These are phyloP conservation scores for Temnothorax ravouxi DNA, from an alignment of 2,888 invertebrate species.

Conservation along the genomic window DNA sequence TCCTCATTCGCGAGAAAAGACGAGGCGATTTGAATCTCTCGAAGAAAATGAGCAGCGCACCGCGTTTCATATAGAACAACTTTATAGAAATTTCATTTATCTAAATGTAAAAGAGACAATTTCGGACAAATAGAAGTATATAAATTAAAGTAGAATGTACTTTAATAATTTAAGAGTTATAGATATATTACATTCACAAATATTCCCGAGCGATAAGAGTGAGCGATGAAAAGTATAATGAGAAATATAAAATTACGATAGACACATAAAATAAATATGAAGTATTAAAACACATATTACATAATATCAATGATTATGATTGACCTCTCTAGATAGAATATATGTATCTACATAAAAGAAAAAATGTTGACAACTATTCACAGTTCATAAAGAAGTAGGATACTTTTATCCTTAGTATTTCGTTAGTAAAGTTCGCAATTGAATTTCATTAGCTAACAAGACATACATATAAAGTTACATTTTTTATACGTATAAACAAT, in stretches of 20 bases:
- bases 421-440: not conserved
- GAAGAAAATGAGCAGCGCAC: not conserved
- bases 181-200: not conserved
- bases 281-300: not conserved
- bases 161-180: not conserved
- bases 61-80: not conserved
- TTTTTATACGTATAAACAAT: not conserved
- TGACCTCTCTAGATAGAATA: not conserved
- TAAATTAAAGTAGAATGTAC: not conserved
- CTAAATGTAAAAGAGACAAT: not conserved
- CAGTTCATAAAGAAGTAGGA: not conserved
- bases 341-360: not conserved
- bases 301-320: not conserved
- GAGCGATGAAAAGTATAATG: not conserved
- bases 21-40: not conserved
- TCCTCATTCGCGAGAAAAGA: constrained; percentile 13
- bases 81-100: not conserved
- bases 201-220: not conserved
- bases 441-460: not conserved
- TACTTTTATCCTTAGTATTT: not conserved
- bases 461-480: not conserved
- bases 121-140: not conserved
- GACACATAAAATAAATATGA: not conserved
- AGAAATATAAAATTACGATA: not conserved
- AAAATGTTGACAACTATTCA: not conserved